Conservation (phyloP, 2,797 vertebrate species). For the Huso huso region DNA sequence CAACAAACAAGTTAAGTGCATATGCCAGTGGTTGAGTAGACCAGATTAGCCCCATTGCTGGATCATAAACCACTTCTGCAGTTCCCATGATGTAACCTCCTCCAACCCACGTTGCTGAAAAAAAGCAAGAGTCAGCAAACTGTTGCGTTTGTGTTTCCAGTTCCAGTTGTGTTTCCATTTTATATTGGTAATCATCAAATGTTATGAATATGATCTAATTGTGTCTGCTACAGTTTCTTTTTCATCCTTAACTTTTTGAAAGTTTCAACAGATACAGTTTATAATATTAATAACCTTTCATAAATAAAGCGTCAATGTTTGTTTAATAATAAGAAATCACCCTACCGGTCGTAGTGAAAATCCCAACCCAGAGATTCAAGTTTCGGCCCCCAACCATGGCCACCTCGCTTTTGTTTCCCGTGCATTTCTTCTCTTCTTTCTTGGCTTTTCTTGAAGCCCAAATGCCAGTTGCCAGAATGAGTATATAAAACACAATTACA, state of each 20-base stretch:
- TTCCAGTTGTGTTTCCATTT: too few relatives aligned
- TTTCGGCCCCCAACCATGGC: conserved; percentile 65
- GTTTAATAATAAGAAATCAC: not conserved
- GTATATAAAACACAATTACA: conserved; percentile 54
- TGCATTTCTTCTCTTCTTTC: conserved; percentile 49
- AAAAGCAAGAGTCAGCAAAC: not conserved
- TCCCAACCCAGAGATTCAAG: conserved; percentile 58
- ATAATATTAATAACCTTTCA: too few relatives aligned
- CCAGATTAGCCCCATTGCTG: conserved; percentile 64
- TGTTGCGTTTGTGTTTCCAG: too few relatives aligned
- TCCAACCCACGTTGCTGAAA: conserved; percentile 70
- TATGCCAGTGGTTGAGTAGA: conserved; percentile 65
- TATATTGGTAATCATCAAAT: too few relatives aligned
- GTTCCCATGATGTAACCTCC: conserved; percentile 71
- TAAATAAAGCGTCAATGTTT: too few relatives aligned
- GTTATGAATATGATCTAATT: too few relatives aligned
- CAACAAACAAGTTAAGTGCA: conserved; percentile 62
- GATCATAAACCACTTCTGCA: conserved; percentile 67
- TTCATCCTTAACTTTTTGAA: too few relatives aligned
- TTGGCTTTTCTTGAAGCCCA: conserved; percentile 70
- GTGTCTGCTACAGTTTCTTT: too few relatives aligned
- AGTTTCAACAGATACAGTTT: too few relatives aligned
- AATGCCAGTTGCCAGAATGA: conserved; percentile 63
- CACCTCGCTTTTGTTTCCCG: conserved; percentile 57
- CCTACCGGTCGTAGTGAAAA: conserved; percentile 75